Evolutionary conservation across 2,113 vertebrate species (phyloP), one percentile per base, ranked within the genome.

Genomic region (Mirounga angustirostris): DNA sequence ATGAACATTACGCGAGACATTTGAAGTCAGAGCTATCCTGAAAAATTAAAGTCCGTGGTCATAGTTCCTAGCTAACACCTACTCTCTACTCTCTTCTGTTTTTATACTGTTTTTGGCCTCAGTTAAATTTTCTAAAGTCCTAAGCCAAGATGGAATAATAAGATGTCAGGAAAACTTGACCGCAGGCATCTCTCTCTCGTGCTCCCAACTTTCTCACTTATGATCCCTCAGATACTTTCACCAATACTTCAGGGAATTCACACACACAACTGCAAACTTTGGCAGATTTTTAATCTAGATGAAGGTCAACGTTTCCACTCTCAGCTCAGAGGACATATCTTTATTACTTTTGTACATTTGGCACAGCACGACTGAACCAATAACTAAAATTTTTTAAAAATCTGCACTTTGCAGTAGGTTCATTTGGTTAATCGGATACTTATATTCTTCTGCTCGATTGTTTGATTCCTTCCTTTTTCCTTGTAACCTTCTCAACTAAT

Each of bases 1-100:
- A 50, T 26, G 56, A 94, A 63, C 63, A 97, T 59, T 24, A 88
- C 63, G 78, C 85, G 36, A 94, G 36, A 78, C 56, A 85, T 89
- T 84, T 85, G 54, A 80, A 97, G 8, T 93, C 24, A 67, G 36
- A 93, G 21, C 24, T 36, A 43, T 54, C n/a, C 43, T 81, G 33
- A 71, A 95, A 97, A 59, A 15, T 69, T 21, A 50, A 33, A 67
- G 33, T 56, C 2, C 11, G 14, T 0, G 4, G 7, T 71, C 24
- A 40, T 28, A 65, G 7, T 22, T 94, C 43, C 54, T 74, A 65
- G 5, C 5, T 65, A 91, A 78, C 16, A 43, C 24, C 30, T 78
- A 61, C 14, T 58, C n/a, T 89, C n/a, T 80, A 16, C 46, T 69
- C 50, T 69, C 46, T 78, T 88, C 93, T 93, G 33, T 76, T 76